Conservation (phyloP, 2,888 invertebrate genomes). For the Drosophila yooni region DNA sequence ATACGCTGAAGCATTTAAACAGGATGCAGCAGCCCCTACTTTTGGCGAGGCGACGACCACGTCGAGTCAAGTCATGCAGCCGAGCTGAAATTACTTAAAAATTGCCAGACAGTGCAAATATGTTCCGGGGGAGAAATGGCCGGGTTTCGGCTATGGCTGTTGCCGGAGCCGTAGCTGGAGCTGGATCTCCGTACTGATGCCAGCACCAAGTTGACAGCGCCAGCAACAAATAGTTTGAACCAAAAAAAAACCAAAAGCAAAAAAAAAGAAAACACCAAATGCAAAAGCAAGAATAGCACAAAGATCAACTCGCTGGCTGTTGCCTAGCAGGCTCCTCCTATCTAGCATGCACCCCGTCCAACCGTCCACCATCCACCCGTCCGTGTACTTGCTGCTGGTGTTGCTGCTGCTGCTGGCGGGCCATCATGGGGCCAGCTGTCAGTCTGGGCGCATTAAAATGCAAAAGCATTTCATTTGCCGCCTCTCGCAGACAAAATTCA, state of each 20-base stretch:
- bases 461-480: conserved; percentile 80
- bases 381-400: not conserved
- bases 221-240: conserved; percentile 76
- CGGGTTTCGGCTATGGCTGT: not conserved
- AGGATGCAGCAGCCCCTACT: conserved; percentile 61
- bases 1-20: conserved; percentile 68
- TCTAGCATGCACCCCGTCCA: not conserved
- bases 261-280: conserved; percentile 8
- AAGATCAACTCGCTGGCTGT: conserved; percentile 62
- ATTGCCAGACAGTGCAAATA: conserved; percentile 80
- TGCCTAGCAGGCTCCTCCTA: conserved; percentile 10
- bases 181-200: conserved; percentile 14
- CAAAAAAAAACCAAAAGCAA: conserved; percentile 19
- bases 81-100: conserved; percentile 79
- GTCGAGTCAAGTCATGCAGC: conserved; percentile 67
- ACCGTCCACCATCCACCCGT: too few species aligned
- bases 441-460: conserved; percentile 78
- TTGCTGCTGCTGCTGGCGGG: conserved; percentile 6
- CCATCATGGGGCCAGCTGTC: conserved; percentile 69
- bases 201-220: conserved; percentile 68
- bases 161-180: conserved; percentile 18
- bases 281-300: conserved; percentile 53
- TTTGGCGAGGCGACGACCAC: conserved; percentile 38
- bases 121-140: conserved; percentile 63
- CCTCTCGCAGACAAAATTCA: conserved; percentile 72